Evolutionary conservation across 2,113 vertebrate species (phyloP).

Genomic region (Perca schrenkii): DNA sequence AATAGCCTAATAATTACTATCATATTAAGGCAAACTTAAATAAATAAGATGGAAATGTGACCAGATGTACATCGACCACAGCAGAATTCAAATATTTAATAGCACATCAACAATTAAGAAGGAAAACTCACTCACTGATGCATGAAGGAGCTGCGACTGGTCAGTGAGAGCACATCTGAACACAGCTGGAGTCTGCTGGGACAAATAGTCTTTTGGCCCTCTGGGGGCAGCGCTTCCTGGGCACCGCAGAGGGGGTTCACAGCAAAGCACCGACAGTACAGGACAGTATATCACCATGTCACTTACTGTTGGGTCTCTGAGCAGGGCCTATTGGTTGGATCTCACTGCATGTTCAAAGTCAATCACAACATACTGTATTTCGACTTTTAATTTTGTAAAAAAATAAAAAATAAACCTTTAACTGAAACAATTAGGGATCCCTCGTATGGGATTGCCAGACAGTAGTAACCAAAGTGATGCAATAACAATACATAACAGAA

Average conservation of each 20-base stretch:
- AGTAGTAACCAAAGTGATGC: background rate
- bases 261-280: background rate
- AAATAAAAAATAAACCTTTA: too few species aligned
- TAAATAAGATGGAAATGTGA: background rate
- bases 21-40: background rate
- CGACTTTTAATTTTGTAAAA: too few species aligned
- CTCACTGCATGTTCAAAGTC: background rate
- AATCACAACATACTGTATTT: background rate
- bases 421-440: too few species aligned
- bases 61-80: background rate
- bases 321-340: background rate
- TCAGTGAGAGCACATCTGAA: background rate
- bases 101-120: background rate
- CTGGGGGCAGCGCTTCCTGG: background rate
- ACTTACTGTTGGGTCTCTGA: background rate
- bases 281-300: too few species aligned
- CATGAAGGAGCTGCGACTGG: background rate
- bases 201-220: background rate
- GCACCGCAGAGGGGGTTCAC: background rate
- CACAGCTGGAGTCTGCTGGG: constrained; percentile 6
- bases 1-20: background rate
- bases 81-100: background rate
- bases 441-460: too few species aligned
- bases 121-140: background rate
- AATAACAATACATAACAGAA: background rate